These are phyloP conservation scores for Morone chrysops DNA, from an alignment of 2,113 vertebrate species.

Conservation along the genomic window DNA sequence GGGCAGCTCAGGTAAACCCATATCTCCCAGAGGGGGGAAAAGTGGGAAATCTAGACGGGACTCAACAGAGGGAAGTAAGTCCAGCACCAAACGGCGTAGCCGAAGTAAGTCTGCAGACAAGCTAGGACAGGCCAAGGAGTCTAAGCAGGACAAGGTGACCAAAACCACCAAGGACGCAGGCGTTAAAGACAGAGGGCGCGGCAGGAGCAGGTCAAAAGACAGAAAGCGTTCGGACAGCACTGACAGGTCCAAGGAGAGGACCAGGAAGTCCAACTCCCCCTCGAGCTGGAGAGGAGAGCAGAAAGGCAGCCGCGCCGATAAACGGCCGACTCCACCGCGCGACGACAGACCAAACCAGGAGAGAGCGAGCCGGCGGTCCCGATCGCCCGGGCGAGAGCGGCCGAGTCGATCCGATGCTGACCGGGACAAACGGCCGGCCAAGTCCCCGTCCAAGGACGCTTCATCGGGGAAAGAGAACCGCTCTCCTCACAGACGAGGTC, in stretches of 20 bases:
- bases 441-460: slow-evolving; percentile 97
- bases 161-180: slow-evolving; percentile 73
- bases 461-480: slow-evolving; percentile 98
- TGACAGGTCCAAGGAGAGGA: slow-evolving; percentile 89
- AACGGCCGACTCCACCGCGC: slow-evolving; percentile 72
- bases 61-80: slow-evolving; percentile 88
- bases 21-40: slow-evolving; percentile 78
- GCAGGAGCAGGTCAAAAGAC: slow-evolving; percentile 92
- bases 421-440: slow-evolving; percentile 91
- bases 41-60: slow-evolving; percentile 89
- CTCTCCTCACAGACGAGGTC: slow-evolving; percentile 89
- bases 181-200: slow-evolving; percentile 71
- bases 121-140: slow-evolving; percentile 82
- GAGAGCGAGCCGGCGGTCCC: slow-evolving; percentile 81
- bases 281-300: slow-evolving; percentile 86
- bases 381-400: slow-evolving; percentile 88
- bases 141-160: slow-evolving; percentile 91
- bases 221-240: slow-evolving; percentile 89
- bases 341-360: slow-evolving; percentile 76
- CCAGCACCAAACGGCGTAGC: slow-evolving; percentile 88
- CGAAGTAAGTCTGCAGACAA: slow-evolving; percentile 91
- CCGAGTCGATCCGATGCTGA: slow-evolving; percentile 88
- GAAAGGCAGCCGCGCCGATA: slow-evolving; percentile 84
- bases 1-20: slow-evolving; percentile 81
- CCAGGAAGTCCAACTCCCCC: slow-evolving; percentile 85